Percentiles rank a stretch among this genome's conserved stretches.
These are phyloP conservation scores for Vespertilio murinus DNA, from an alignment of 2,797 vertebrate genomes.

Conservation along the genomic window DNA sequence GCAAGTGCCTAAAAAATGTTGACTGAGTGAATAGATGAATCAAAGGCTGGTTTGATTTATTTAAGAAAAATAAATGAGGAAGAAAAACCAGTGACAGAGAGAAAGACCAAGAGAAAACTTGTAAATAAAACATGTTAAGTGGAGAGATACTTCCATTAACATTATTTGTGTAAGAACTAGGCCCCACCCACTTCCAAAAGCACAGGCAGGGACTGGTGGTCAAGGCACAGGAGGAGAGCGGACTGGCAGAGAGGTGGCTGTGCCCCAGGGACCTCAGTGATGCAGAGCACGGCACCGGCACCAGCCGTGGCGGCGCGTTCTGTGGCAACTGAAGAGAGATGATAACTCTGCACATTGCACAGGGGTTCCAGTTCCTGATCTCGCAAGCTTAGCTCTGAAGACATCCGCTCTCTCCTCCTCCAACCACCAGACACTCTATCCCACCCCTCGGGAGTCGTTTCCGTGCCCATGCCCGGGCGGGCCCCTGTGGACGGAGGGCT, in stretches of 20 bases:
- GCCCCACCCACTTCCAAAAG: slow-evolving; percentile 6
- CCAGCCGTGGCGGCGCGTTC: no score
- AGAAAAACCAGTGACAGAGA: not conserved
- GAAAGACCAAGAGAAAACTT: not conserved
- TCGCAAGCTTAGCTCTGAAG: not conserved
- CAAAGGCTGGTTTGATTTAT: no score
- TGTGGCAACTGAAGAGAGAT: not conserved
- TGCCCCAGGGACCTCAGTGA: not conserved
- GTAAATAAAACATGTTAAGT: not conserved
- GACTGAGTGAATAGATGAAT: not conserved
- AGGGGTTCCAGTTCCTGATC: not conserved
- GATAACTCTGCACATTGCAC: fast-evolving
- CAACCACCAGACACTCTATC: not conserved
- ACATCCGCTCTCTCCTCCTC: not conserved
- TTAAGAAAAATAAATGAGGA: slow-evolving; percentile 14
- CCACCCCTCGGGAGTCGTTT: not conserved
- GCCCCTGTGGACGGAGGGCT: not conserved
- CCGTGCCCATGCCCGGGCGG: not conserved
- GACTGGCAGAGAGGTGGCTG: not conserved
- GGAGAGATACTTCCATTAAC: not conserved
- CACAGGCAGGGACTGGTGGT: not conserved
- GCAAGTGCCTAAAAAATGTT: not conserved
- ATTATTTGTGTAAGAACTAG: not conserved
- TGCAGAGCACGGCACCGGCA: not conserved
- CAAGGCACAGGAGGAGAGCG: not conserved